These are phyloP conservation scores for Apaloderma vittatum DNA, from an alignment of 2,113 vertebrate genomes.

Conservation along the genomic window DNA sequence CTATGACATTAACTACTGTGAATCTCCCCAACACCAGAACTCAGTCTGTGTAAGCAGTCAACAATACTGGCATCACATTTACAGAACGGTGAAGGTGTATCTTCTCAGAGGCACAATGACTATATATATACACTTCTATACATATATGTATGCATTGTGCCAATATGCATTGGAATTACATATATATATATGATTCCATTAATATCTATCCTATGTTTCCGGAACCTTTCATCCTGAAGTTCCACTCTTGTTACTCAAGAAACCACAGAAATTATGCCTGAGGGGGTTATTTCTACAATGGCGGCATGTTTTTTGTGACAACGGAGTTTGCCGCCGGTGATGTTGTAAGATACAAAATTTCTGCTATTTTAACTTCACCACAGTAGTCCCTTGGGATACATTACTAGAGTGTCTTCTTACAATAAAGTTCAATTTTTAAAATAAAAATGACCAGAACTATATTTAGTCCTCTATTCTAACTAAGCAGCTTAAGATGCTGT, in stretches of 20 bases:
- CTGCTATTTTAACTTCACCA: slow-evolving; percentile 27
- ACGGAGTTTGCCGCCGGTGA: neutral
- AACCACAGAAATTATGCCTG: neutral
- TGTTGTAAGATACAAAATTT: slow-evolving; percentile 1
- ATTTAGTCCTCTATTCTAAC: neutral
- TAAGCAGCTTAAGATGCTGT: neutral
- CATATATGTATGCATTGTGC: too few species aligned
- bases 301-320: neutral
- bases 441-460: slow-evolving; percentile 27
- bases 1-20: neutral
- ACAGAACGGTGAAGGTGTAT: neutral
- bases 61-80: neutral
- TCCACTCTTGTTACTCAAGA: neutral
- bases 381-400: neutral
- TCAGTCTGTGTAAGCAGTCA: neutral
- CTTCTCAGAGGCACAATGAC: neutral
- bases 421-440: slow-evolving; percentile 16
- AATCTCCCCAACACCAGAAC: neutral
- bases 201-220: neutral
- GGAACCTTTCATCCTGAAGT: neutral
- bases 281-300: neutral
- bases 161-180: too few species aligned
- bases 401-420: neutral
- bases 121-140: too few species aligned
- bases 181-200: neutral